Evolutionary conservation across 37 sponge, comb jelly and placozoan species (phyloP), one percentile per base, ranked within the genome.

Genomic region (Halisarca cf. caerulea): DNA sequence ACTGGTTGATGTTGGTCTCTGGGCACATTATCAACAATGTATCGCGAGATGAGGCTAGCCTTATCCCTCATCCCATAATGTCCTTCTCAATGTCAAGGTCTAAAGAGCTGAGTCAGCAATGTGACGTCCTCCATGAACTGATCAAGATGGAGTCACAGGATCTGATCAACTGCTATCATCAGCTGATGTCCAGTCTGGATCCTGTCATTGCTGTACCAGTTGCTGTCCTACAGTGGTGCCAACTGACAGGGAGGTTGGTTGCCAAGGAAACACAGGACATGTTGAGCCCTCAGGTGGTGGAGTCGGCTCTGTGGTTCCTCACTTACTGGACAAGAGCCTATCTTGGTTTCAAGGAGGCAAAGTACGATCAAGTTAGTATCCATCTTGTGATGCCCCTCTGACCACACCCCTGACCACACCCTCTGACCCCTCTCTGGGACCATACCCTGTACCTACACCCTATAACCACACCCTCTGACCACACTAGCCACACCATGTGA

Each of bases 201-300:
- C 86, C 83, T 0, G 62, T 94, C 15, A 80, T 88, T 40, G 75
- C 80, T 34, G 83, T 94, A 33, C 66, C 87, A 2, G n/a, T 88
- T 51, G 39, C 44, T 1, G 58, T 94, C 37, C 86, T 90, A 64
- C 88, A 71, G 58, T 43, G 81, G 72, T 94, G 86, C 83, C 58
- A 80, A 44, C 24, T 93, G 42, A 84, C 84, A 75, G 83, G 66
- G 82, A 15, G 44, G 11, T 77, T 87, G 58, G 66, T 87, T 54
- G 43, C 66, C 15, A 33, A 54, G 2, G 85, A 85, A 0, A 25
- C 89, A 64, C 21, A 55, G 7, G 89, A 89, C 18, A 9, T 84
- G 33, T 58, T 89, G n/a, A 93, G 93, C 47, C 93, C 93, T 0
- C 93, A 94, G 84, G 85, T 90, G 14, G 80, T 81, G 43, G 83